Conservation (phyloP, 2,797 vertebrate genomes). For the Pampus argenteus region DNA sequence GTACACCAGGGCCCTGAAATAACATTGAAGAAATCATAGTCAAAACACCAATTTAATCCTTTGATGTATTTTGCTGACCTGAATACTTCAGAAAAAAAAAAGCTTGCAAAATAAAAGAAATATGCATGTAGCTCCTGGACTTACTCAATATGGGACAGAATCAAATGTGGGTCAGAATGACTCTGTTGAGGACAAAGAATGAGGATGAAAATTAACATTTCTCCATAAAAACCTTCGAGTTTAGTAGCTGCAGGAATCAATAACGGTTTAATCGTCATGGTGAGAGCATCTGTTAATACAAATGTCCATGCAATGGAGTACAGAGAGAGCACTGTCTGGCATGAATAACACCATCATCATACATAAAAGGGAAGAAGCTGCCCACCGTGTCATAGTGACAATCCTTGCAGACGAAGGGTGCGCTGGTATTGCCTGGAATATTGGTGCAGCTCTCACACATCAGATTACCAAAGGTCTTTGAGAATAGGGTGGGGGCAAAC, state of each 20-base stretch:
- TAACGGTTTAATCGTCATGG: not conserved
- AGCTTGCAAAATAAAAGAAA: not conserved
- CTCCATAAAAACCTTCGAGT: not conserved
- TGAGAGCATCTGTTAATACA: not conserved
- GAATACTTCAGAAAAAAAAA: not conserved
- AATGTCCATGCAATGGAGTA: not conserved
- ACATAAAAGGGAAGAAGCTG: not conserved
- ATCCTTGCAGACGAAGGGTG: conserved; percentile 86
- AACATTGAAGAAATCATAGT: not conserved
- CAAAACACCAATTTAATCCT: not conserved
- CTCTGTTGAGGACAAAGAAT: conserved; percentile 63
- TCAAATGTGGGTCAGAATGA: conserved; percentile 76
- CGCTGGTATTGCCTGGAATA: conserved; percentile 73
- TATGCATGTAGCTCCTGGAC: conserved; percentile 44
- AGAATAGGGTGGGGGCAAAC: conserved; percentile 93
- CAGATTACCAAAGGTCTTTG: conserved; percentile 91
- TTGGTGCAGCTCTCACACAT: conserved; percentile 89
- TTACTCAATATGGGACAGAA: conserved; percentile 85
- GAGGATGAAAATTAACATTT: not conserved
- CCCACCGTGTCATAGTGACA: conserved; percentile 90
- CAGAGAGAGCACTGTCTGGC: not conserved
- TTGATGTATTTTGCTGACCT: not conserved
- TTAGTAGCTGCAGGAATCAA: not conserved
- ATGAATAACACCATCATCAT: not conserved
- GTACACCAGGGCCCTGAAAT: conserved; percentile 86